Evolutionary conservation across 1,140 invertebrate genomes (phyloP), one percentile per base, ranked within the genome.

Genomic region (Bombus polaris): DNA sequence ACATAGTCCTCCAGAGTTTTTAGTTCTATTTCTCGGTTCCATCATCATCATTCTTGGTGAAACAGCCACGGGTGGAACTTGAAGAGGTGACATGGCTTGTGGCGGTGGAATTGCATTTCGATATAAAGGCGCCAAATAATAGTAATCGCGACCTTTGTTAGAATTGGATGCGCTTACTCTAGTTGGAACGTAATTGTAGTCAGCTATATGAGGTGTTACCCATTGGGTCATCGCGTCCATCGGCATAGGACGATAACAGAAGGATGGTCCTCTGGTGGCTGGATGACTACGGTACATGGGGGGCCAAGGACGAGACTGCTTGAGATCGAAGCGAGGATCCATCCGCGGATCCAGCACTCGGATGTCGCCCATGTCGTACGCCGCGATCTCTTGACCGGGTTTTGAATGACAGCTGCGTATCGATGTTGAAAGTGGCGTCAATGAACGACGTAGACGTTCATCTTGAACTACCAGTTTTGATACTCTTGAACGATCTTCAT

Each of bases 51-150:
- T 93, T 3, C 92, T 91, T 1, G 93, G 91, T 0, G 92, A 87
- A 10, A 92, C 84, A 0, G 92, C 90, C 1, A 93, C 89, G 0
- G 93, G 88, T 2, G 93, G 85, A 9, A 92, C 85, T 68, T 92
- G 92, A 12, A 92, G 81, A 0, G 84, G 88, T 15, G 92, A 96
- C 90, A 92, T 95, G 80, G 87, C 81, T 22, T 86, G 89, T 22
- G 72, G 83, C 2, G 90, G 81, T 39, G 94, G 96, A 93, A 96
- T 94, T 1, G 95, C 96, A 82, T 96, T 96, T n/a, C 97, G 93
- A 86, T 97, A 97, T 89, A 97, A 95, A 3, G 97, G 97, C 18
- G 97, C 96, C 76, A 97, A 91, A 86, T 97, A 97, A 91, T 97
- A 97, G 88, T 97, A 97, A 87, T 97, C 97, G 6, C 96, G 94